These are phyloP conservation scores for Littorina saxatilis DNA, from an alignment of 1,140 invertebrate species.

Conservation along the genomic window DNA sequence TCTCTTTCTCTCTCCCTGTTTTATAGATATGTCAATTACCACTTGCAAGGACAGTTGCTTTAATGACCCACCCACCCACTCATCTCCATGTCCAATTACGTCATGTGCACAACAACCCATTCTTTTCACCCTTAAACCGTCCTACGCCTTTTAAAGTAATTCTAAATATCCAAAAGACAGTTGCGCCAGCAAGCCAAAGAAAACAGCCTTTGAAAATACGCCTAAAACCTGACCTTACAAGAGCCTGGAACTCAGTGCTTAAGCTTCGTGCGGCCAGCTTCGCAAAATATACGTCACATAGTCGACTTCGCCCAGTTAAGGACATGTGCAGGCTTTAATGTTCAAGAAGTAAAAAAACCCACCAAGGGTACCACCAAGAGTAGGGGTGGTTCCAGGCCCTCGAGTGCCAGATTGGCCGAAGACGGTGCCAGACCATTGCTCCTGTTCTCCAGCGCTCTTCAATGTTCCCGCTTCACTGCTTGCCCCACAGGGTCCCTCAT, in stretches of 20 bases:
- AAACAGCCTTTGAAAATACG: neutral
- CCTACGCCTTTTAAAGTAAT: neutral
- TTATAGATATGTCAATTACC: neutral
- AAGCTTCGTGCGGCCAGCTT: no score
- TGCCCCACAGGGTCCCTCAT: neutral
- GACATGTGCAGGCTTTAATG: no score
- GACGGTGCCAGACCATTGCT: neutral
- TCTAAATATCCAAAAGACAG: neutral
- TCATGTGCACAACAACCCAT: no score
- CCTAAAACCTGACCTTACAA: neutral
- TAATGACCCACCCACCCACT: neutral
- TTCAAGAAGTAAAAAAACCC: neutral
- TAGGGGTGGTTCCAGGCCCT: neutral
- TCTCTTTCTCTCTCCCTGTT: neutral
- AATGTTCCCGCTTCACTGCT: conserved; percentile 8
- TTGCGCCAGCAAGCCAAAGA: neutral
- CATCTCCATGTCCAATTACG: neutral
- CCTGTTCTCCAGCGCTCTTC: neutral
- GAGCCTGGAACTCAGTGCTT: no score
- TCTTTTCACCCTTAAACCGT: no score
- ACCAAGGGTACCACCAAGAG: neutral
- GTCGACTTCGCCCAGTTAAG: no score
- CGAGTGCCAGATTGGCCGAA: conserved; percentile 23
- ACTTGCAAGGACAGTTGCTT: neutral
- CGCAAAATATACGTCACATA: no score